A percentile compares a stretch with the other conserved stretches of the same genome.
Evolutionary conservation across 1,140 invertebrate species (phyloP).

Genomic region (Spodoptera frugiperda): DNA sequence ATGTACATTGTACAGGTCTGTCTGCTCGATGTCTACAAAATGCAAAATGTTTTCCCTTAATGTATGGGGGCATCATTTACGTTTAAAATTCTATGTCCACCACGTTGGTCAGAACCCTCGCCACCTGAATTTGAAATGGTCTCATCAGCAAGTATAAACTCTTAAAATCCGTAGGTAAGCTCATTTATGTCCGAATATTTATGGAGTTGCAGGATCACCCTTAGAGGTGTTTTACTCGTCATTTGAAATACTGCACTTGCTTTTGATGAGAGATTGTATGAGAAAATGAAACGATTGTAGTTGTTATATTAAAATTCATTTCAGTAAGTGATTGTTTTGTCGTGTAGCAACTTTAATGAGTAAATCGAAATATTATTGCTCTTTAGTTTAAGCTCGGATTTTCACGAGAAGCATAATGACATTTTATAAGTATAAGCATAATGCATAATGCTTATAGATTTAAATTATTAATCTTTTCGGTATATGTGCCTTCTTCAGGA

Average conservation of each 20-base stretch:
- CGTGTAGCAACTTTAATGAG: no score
- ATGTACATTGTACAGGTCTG: no score
- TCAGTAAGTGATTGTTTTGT: no score
- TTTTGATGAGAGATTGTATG: background rate
- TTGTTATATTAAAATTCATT: no score
- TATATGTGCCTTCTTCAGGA: no score
- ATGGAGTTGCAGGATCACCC: slow-evolving; percentile 20
- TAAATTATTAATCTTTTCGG: no score
- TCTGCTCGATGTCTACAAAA: background rate
- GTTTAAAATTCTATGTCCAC: slow-evolving; percentile 28
- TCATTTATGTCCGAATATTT: slow-evolving; percentile 50
- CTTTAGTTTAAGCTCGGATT: no score
- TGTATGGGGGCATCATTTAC: slow-evolving; percentile 24
- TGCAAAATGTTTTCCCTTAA: slow-evolving; percentile 1
- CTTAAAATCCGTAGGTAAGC: slow-evolving; percentile 48
- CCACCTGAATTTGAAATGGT: slow-evolving; percentile 48
- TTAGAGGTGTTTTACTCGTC: background rate
- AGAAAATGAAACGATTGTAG: no score
- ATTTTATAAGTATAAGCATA: no score
- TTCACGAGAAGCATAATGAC: no score
- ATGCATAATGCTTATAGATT: no score
- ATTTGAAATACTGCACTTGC: background rate
- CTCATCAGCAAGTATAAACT: slow-evolving; percentile 54
- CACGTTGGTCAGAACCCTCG: slow-evolving; percentile 10
- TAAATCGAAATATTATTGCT: no score